Conservation (phyloP, 2,113 vertebrate genomes). For the Peromyscus polionotus region DNA sequence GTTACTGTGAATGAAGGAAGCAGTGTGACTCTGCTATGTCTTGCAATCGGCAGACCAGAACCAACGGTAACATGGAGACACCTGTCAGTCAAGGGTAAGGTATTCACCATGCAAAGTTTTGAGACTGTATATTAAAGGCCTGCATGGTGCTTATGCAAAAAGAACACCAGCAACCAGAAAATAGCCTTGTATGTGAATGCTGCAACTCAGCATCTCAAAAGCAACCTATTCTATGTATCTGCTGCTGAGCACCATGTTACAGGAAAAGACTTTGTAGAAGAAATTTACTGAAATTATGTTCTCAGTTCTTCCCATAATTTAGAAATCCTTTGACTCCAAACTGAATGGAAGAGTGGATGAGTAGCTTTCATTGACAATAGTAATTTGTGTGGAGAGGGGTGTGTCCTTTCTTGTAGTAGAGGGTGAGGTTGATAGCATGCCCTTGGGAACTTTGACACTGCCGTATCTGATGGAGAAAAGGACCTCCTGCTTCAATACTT, state of each 20-base stretch:
- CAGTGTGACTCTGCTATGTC: slow-evolving; percentile 95
- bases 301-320: not conserved
- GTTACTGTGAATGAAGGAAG: slow-evolving; percentile 97
- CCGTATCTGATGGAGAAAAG: not conserved
- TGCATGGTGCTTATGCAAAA: not conserved
- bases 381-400: not conserved
- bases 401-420: not conserved
- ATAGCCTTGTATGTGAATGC: not conserved
- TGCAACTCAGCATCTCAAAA: not conserved
- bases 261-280: not conserved
- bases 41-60: slow-evolving; percentile 96
- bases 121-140: not conserved
- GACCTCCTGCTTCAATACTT: not conserved
- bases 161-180: not conserved
- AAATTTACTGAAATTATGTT: not conserved
- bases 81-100: slow-evolving; percentile 93
- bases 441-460: not conserved
- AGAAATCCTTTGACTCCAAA: not conserved
- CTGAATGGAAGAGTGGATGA: not conserved
- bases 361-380: not conserved
- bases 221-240: rapidly evolving
- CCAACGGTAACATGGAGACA: slow-evolving; percentile 96
- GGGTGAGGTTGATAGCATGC: too few species aligned
- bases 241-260: not conserved
- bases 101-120: not conserved